A percentile compares a stretch with the other conserved stretches of the same genome.
These are phyloP conservation scores for Teinopalpus imperialis DNA, from an alignment of 2,888 invertebrate genomes.

Conservation along the genomic window DNA sequence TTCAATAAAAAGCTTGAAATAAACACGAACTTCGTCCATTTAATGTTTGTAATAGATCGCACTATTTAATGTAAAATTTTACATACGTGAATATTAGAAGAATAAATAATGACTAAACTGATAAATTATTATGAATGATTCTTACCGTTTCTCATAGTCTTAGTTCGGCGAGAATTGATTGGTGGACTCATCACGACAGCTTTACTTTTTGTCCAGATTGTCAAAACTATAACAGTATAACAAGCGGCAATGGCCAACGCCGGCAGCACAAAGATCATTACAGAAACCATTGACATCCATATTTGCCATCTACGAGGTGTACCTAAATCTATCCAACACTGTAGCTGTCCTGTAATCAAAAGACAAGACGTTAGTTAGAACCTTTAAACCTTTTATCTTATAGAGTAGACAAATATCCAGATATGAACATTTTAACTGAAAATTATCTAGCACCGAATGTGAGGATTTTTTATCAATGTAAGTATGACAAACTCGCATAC, in stretches of 20 bases:
- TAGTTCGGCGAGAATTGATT: constrained; percentile 66
- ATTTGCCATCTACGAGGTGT: constrained; percentile 90
- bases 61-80: too few species aligned
- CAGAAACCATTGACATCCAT: constrained; percentile 92
- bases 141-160: constrained; percentile 65
- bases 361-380: not conserved
- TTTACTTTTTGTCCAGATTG: constrained; percentile 94
- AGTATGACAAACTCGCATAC: too few species aligned
- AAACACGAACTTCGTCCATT: too few species aligned
- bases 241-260: constrained; percentile 94
- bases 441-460: too few species aligned
- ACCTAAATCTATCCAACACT: constrained; percentile 94
- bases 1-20: too few species aligned
- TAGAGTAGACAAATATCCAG: too few species aligned
- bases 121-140: not conserved
- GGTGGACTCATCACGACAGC: constrained; percentile 83
- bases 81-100: too few species aligned
- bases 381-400: too few species aligned
- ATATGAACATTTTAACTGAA: too few species aligned
- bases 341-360: constrained; percentile 81
- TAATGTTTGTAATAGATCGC: too few species aligned
- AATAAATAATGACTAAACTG: too few species aligned
- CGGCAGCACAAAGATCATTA: constrained; percentile 92
- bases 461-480: too few species aligned
- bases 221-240: constrained; percentile 94